These are phyloP conservation scores for Galago senegalensis DNA, from an alignment of 2,797 vertebrate genomes.

Conservation along the genomic window DNA sequence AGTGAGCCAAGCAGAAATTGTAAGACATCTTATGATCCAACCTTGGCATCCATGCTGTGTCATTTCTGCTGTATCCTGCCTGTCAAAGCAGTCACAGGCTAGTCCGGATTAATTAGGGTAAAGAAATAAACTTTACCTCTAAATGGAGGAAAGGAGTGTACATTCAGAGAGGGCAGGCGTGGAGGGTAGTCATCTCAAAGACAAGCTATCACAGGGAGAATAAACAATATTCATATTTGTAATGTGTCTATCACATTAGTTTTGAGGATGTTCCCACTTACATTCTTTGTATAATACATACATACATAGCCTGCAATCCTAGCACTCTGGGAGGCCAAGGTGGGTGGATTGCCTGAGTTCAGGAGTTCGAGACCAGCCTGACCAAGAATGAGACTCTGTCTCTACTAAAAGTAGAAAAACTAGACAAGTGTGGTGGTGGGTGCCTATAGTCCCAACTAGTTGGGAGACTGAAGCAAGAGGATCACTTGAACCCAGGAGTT, in stretches of 20 bases:
- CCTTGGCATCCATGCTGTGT: background rate
- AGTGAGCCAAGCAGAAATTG: background rate
- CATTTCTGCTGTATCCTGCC: background rate
- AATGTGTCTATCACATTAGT: slow-evolving; percentile 58
- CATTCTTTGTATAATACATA: slow-evolving; percentile 24
- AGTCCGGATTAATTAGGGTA: background rate
- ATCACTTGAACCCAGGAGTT: no score
- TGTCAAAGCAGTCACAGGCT: background rate
- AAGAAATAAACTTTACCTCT: background rate
- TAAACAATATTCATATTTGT: slow-evolving; percentile 62
- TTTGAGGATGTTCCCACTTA: slow-evolving; percentile 8
- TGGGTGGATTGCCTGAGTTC: no score
- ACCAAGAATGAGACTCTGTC: no score
- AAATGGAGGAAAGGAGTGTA: background rate
- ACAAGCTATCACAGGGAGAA: slow-evolving; percentile 6
- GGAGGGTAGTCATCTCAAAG: background rate
- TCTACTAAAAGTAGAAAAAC: no score
- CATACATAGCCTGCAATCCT: background rate
- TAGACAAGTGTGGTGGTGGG: no score
- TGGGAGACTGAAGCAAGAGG: no score
- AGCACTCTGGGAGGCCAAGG: no score
- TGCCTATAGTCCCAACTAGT: no score
- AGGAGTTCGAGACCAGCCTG: no score
- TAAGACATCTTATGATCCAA: background rate
- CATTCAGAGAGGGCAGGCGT: background rate